These are phyloP conservation scores for Rhagium mordax DNA, from an alignment of 2,888 invertebrate species.

Conservation along the genomic window DNA sequence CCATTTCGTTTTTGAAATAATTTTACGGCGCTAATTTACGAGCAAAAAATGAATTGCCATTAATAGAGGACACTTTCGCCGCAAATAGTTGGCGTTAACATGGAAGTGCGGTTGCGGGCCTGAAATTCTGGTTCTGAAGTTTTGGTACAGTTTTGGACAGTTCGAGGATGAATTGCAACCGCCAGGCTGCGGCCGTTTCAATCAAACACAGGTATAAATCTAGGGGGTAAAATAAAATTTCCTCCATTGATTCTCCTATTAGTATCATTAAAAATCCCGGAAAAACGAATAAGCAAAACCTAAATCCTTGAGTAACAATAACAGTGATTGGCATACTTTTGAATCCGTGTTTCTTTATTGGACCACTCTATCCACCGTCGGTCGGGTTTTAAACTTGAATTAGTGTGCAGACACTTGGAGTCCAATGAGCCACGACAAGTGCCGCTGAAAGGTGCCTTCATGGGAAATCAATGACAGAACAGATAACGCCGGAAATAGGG, in stretches of 20 bases:
- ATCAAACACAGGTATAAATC: constrained; percentile 10
- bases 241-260: too few species aligned
- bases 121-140: constrained; percentile 27
- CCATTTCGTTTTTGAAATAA: neutral
- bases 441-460: constrained; percentile 37
- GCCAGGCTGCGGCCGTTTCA: constrained; percentile 25
- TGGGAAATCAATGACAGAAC: constrained; percentile 34
- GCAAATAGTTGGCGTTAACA: constrained; percentile 14
- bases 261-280: too few species aligned
- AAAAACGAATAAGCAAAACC: too few species aligned
- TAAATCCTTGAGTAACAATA: too few species aligned
- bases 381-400: constrained; percentile 1
- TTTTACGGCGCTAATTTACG: neutral
- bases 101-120: constrained; percentile 20
- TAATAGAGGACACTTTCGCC: constrained; percentile 16
- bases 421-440: constrained; percentile 34
- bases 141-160: constrained; percentile 27
- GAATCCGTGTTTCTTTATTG: neutral
- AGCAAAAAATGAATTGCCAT: constrained; percentile 8
- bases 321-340: neutral
- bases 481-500: constrained; percentile 27
- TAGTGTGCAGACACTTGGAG: neutral
- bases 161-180: constrained; percentile 22
- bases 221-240: neutral
- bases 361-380: neutral